Percentiles rank a stretch among this genome's conserved stretches.
These are phyloP conservation scores for Tachina lurida DNA, from an alignment of 2,888 invertebrate genomes.

Conservation along the genomic window DNA sequence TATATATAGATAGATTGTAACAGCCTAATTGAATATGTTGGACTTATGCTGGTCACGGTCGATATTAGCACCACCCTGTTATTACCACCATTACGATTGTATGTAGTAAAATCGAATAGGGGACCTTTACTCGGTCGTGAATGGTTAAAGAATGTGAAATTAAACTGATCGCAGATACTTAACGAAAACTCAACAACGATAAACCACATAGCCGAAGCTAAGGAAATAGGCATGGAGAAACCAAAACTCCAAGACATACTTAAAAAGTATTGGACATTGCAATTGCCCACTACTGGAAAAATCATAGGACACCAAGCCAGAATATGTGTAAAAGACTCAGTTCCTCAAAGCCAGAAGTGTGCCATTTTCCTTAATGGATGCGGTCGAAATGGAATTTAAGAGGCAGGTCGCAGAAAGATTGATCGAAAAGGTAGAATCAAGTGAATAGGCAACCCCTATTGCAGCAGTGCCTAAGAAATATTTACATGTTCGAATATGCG, in stretches of 20 bases:
- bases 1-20: too few relatives aligned
- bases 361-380: too few relatives aligned
- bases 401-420: background rate
- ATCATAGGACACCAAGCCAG: conserved; percentile 9
- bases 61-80: too few relatives aligned
- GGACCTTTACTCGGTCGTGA: conserved; percentile 44
- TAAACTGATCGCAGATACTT: too few relatives aligned
- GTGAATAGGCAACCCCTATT: conserved; percentile 1
- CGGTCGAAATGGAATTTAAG: too few relatives aligned
- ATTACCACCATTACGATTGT: too few relatives aligned
- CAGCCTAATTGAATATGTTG: too few relatives aligned
- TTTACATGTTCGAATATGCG: conserved; percentile 71
- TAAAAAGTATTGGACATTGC: background rate
- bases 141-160: conserved; percentile 28
- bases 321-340: background rate
- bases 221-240: conserved; percentile 3
- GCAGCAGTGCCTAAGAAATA: background rate
- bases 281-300: background rate
- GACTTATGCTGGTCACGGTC: too few relatives aligned
- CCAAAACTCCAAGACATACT: conserved; percentile 17
- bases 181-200: background rate
- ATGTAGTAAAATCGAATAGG: too few relatives aligned
- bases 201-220: conserved; percentile 7
- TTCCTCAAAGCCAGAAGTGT: conserved; percentile 27
- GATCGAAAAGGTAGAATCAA: background rate